Evolutionary conservation across 1,140 invertebrate species (phyloP).

Genomic region (Zaprionus kolodkinae): DNA sequence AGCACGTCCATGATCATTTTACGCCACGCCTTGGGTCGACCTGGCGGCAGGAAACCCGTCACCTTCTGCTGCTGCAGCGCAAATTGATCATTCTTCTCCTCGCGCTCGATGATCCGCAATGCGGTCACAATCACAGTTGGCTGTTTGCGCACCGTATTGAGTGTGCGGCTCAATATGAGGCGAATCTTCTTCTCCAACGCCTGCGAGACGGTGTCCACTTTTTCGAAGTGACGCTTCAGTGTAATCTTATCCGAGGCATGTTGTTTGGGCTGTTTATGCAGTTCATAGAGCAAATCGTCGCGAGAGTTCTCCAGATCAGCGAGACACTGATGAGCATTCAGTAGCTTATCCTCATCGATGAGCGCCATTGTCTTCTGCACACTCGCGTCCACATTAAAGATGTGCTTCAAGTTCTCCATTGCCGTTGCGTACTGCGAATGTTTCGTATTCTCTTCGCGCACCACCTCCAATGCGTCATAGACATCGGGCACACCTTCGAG

Average conservation of each 20-base stretch:
- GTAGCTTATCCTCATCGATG: slow-evolving; percentile 97
- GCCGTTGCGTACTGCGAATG: slow-evolving; percentile 98
- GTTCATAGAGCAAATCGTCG: slow-evolving; percentile 97
- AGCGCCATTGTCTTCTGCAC: slow-evolving; percentile 97
- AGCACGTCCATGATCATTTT: slow-evolving; percentile 93
- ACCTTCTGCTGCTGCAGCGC: slow-evolving; percentile 91
- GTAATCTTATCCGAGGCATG: slow-evolving; percentile 94
- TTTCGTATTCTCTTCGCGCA: slow-evolving; percentile 95
- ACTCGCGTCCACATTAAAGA: slow-evolving; percentile 98
- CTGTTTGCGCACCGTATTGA: slow-evolving; percentile 97
- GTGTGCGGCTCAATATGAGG: slow-evolving; percentile 93
- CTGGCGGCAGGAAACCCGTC: slow-evolving; percentile 95
- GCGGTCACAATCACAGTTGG: slow-evolving; percentile 98
- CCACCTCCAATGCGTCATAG: slow-evolving; percentile 91
- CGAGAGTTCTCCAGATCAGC: slow-evolving; percentile 98
- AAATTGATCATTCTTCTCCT: slow-evolving; percentile 95
- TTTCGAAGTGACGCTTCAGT: slow-evolving; percentile 97
- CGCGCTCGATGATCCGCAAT: slow-evolving; percentile 97
- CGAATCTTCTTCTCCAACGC: slow-evolving; percentile 96
- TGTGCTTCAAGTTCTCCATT: slow-evolving; percentile 98
- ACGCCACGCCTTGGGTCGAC: slow-evolving; percentile 96
- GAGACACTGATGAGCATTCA: slow-evolving; percentile 97
- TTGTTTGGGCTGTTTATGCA: slow-evolving; percentile 97
- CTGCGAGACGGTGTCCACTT: slow-evolving; percentile 95
- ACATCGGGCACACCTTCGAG: slow-evolving; percentile 89